Evolutionary conservation across 2,797 vertebrate species (phyloP), one percentile per base, ranked within the genome.

Genomic region (Phyllotis vaccarum): DNA sequence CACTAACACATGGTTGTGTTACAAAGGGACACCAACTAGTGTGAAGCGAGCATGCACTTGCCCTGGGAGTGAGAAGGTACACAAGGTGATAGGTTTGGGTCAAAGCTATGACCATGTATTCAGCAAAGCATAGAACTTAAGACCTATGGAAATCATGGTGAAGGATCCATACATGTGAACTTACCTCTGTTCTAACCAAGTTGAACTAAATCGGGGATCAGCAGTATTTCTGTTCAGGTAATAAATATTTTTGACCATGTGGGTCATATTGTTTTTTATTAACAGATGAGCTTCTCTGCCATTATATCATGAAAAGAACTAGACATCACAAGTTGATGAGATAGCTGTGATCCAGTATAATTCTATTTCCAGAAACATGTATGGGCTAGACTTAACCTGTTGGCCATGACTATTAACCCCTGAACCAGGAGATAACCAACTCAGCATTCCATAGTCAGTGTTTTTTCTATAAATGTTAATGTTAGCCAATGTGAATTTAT

Each of bases 391-490:
- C 86, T 91, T 91, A 83, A 21, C 12, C 54, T 60, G 3, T 78
- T 91, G 76, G 46, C 43, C 22, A 60, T 64, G 75, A 62, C 83
- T 90, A 46, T 19, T 66, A 8, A 79, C 10, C 56, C 24, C n/a
- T 86, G 21, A 49, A 64, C 21, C 68, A 75, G 19, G 49, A 43
- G 14, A 60, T 91, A 74, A 60, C 49, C 87, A 58, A 75, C 64
- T 91, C 43, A 87, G 3, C 81, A 90, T 62, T 92, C 70, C 24
- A 85, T 46, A 54, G 83, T 81, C 76, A 90, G 4, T 87, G 72
- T 31, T 85, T 92, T 3, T 86, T 85, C 29, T 72, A 6, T 91
- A 70, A 91, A 54, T 89, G 52, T 80, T 95, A 62, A 89, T n/a
- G 22, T 86, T 78, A 87, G 31, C 60, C 79, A 74, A 64, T 34